Conservation (phyloP, 2,888 invertebrate species). For the Macrophya annulata region DNA sequence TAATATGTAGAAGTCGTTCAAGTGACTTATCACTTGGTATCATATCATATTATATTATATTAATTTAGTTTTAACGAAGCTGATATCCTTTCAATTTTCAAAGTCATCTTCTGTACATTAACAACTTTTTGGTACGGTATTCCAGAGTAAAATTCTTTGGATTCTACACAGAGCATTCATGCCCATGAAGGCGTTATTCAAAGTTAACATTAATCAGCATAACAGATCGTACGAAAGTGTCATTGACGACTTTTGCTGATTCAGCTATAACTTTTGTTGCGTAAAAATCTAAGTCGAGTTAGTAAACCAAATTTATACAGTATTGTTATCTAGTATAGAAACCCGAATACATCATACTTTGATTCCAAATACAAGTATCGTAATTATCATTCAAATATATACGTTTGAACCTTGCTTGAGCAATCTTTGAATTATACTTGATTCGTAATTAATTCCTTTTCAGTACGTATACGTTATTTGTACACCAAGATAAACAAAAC, state of each 20-base stretch:
- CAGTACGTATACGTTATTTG: background rate
- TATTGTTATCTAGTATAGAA: background rate
- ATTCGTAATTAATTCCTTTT: background rate
- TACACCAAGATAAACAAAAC: background rate
- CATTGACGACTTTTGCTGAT: background rate
- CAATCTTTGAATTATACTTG: background rate
- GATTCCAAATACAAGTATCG: background rate
- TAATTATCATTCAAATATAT: background rate
- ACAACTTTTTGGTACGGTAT: background rate
- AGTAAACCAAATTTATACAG: background rate
- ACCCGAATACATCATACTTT: background rate
- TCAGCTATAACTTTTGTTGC: background rate
- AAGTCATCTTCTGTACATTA: background rate
- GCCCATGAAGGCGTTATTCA: background rate
- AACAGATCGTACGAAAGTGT: background rate
- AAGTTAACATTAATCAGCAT: background rate
- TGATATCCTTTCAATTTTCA: background rate
- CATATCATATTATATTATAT: background rate
- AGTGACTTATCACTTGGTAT: conserved; percentile 2
- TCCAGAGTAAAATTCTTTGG: background rate
- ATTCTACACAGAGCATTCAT: background rate
- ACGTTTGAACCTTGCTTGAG: background rate
- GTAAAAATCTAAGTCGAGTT: background rate
- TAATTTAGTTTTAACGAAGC: background rate
- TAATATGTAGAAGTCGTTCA: background rate